phyloP scores from a whole-genome alignment of 1,140 invertebrate species.

The Leptopilina clavipes region DNA sequence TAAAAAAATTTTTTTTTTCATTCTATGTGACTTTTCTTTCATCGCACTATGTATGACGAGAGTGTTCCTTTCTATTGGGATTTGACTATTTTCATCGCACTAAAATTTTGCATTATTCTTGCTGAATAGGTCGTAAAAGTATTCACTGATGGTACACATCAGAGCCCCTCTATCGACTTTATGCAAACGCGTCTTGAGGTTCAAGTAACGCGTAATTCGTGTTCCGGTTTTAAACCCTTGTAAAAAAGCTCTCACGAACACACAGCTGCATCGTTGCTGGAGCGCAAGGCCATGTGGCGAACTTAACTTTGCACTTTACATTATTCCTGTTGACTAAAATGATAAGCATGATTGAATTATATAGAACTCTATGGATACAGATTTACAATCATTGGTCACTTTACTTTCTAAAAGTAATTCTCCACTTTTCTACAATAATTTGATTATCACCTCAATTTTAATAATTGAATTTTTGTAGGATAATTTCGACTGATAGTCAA shows the following conservation, averaged over 20 bases:
- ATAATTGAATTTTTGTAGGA: too few relatives aligned
- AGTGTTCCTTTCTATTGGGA: background rate
- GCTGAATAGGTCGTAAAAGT: slow-evolving; percentile 30
- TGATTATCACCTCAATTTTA: too few relatives aligned
- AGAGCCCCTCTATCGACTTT: slow-evolving; percentile 20
- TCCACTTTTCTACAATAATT: too few relatives aligned
- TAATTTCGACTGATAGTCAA: too few relatives aligned
- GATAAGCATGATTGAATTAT: background rate
- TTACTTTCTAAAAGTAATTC: too few relatives aligned
- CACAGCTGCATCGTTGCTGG: background rate
- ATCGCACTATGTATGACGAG: background rate
- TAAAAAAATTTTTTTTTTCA: background rate
- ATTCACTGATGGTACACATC: background rate
- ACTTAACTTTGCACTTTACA: slow-evolving; percentile 23
- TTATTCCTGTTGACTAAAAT: background rate
- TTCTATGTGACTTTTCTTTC: background rate
- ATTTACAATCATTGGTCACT: too few relatives aligned
- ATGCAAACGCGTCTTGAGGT: slow-evolving; percentile 29
- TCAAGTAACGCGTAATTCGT: slow-evolving; percentile 32
- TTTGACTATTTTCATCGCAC: slow-evolving; percentile 1
- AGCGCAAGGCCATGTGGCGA: background rate
- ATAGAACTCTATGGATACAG: too few relatives aligned
- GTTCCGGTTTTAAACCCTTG: slow-evolving; percentile 27
- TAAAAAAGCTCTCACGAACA: slow-evolving; percentile 34
- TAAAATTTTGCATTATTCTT: slow-evolving; percentile 28